Conservation (phyloP, 1,140 invertebrate genomes). For the Drosophila ercepeae region DNA sequence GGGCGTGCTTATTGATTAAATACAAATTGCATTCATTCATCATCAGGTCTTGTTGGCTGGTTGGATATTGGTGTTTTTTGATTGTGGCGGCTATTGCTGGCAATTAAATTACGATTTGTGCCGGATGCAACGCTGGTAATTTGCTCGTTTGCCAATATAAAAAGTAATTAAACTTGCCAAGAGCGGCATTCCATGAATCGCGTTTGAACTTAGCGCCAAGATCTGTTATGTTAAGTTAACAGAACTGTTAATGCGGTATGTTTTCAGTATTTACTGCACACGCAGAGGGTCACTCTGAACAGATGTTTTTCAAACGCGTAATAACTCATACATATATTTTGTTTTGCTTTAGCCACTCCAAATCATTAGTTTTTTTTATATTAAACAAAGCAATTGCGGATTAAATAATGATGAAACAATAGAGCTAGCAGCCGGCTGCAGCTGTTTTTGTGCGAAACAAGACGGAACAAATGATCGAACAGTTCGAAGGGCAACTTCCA, state of each 20-base stretch:
- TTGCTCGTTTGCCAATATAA: constrained; percentile 29
- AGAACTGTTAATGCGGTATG: constrained; percentile 3
- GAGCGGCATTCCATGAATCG: neutral
- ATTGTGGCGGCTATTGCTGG: constrained; percentile 40
- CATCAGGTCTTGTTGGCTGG: constrained; percentile 39
- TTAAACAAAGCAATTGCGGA: neutral
- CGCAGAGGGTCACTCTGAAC: no score
- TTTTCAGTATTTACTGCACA: neutral
- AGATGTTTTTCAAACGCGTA: no score
- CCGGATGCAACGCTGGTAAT: constrained; percentile 29
- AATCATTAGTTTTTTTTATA: no score
- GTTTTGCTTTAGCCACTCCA: neutral
- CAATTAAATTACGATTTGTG: constrained; percentile 77
- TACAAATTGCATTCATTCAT: constrained; percentile 81
- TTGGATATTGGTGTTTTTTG: constrained; percentile 24
- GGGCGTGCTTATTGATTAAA: constrained; percentile 81
- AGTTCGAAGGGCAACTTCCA: neutral
- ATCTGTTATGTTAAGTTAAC: neutral
- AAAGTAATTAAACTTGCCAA: constrained; percentile 22
- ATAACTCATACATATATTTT: no score
- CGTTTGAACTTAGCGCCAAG: constrained; percentile 13
- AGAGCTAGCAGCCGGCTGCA: neutral
- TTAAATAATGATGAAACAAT: neutral
- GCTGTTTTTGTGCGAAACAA: constrained; percentile 1
- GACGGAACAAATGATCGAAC: neutral